Base-by-base conservation (phyloP, 2,113 vertebrate genomes). In the Chloropsis hardwickii region DNA sequence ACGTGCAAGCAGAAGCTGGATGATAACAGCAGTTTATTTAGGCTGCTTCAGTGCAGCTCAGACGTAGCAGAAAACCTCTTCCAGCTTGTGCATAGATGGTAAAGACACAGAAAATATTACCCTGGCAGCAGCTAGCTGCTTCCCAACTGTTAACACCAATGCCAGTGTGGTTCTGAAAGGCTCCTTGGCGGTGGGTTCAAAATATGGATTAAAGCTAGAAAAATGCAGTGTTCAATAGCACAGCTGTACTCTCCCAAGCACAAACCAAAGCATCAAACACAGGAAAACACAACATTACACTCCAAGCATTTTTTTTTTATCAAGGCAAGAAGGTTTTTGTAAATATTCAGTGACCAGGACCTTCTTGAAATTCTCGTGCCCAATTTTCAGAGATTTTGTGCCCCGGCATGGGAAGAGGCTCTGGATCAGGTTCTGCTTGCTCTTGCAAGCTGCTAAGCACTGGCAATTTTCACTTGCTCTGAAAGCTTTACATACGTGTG, bases 131-230 rank as follows among this genome's bases (percentile, higher is more conserved):
- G 44, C 33, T 60, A 53, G 44, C 33, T 60, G 53, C 45, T 90
- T 90, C 40, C 48, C 37, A 65, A 18, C 50, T 18, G 16, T n/a
- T 60, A 71, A 44, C 0, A 2, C 20, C 53, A 14, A 0, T 6
- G 66, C 35, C 65, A 40, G 21, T 47, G 72, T 5, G 4, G 0
- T 11, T 86, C 47, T 39, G 51, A 31, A 48, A 90, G 31, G 37
- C 8, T 76, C 45, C 72, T 71, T 67, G 67, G 57, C 0, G 0
- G n/a, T 16, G n/a, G 4, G 14, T 61, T 85, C 37, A 13, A n/a
- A 37, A 72, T 11, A 19, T 2, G 61, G 50, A 69, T 61, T 83
- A 54, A 81, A 85, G 40, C 16, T 16, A 35, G 61, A 40, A 77
- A 85, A 92, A 86, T 4, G 8, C 35, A 13, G 14, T 3, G 48